Evolutionary conservation across 2,797 vertebrate species (phyloP).

Genomic region (Masticophis lateralis): DNA sequence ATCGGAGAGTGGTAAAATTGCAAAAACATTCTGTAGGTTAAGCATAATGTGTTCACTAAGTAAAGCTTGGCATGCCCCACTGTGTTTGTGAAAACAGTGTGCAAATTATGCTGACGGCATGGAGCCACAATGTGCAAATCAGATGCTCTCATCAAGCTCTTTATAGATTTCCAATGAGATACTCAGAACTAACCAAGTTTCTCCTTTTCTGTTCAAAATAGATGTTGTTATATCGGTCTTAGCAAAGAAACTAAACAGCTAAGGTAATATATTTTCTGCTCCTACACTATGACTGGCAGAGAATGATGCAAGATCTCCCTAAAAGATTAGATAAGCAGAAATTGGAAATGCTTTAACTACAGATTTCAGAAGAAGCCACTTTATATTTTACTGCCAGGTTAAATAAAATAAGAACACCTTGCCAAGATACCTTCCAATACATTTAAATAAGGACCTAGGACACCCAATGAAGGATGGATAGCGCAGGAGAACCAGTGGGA

Average conservation of each 20-base stretch:
- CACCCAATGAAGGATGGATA: background rate
- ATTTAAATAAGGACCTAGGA: background rate
- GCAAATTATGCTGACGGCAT: constrained; percentile 29
- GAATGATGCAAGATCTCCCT: background rate
- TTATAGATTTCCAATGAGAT: constrained; percentile 24
- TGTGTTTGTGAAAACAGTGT: constrained; percentile 12
- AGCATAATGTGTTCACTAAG: background rate
- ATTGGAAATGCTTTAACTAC: background rate
- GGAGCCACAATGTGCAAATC: constrained; percentile 16
- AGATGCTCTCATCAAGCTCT: constrained; percentile 1
- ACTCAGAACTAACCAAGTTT: constrained; percentile 8
- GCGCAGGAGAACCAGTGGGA: background rate
- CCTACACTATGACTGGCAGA: background rate
- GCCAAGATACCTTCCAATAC: background rate
- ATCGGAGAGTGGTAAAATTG: background rate
- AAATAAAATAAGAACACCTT: background rate
- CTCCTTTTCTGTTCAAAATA: background rate
- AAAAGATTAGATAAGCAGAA: background rate
- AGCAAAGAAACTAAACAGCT: background rate
- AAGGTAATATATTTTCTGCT: background rate
- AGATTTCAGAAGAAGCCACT: background rate
- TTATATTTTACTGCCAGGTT: background rate
- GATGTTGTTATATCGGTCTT: background rate
- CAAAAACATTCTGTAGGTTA: background rate
- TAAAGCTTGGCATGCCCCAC: background rate